phyloP scores from a whole-genome alignment of 2,113 vertebrate species.

The Erinaceus europaeus region DNA sequence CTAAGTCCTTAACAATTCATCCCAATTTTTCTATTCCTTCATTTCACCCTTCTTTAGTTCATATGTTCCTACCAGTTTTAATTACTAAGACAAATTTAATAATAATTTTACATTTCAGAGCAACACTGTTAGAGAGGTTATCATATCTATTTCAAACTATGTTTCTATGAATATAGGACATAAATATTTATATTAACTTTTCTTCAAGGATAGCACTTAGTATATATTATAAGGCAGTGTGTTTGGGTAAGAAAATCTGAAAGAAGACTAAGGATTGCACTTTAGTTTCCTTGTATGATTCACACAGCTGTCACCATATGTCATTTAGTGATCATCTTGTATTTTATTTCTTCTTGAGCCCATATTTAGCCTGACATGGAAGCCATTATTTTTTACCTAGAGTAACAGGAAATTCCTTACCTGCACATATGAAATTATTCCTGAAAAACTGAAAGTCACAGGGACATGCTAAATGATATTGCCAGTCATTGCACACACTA shows the following conservation, averaged over 20 bases:
- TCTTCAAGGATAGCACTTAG: no score
- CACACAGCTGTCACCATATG: not conserved
- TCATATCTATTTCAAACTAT: no score
- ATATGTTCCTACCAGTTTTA: not conserved
- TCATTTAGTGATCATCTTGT: not conserved
- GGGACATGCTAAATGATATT: not conserved
- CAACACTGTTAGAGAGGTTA: no score
- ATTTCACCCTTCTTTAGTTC: not conserved
- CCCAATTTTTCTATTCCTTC: not conserved
- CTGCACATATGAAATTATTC: not conserved
- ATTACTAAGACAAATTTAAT: no score
- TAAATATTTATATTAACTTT: no score
- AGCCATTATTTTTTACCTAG: not conserved
- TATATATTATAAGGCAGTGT: no score
- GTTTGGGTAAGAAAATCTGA: no score
- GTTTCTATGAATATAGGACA: no score
- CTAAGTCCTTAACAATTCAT: no score
- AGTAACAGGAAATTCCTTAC: not conserved
- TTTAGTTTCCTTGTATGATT: not conserved
- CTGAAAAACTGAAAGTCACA: not conserved
- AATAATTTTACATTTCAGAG: not conserved
- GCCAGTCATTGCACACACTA: not conserved
- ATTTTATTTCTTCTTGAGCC: not conserved
- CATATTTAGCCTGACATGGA: not conserved
- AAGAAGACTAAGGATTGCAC: not conserved